Percentiles rank a stretch among this genome's conserved stretches.
Conservation (phyloP, 2,113 vertebrate genomes). For the Henicopernis longicauda region DNA sequence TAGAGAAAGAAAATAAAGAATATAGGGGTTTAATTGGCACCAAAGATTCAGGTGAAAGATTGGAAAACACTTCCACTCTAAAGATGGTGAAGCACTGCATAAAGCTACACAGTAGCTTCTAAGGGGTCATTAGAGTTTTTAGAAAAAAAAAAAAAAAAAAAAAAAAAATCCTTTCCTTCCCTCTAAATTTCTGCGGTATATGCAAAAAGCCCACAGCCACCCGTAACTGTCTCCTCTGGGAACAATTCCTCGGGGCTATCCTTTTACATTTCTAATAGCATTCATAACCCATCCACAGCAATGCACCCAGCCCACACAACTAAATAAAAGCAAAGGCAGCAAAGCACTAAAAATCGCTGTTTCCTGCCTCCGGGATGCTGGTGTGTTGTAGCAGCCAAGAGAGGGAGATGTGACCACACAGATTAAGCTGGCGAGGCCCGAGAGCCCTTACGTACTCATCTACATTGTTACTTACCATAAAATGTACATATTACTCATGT, state of each 20-base stretch:
- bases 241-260: not conserved
- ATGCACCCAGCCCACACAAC: rapidly evolving
- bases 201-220: not conserved
- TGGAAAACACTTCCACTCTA: not conserved
- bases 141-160: not conserved
- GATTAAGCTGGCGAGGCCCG: not conserved
- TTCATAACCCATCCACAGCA: not conserved
- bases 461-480: not conserved
- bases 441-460: not conserved
- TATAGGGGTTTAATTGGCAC: not conserved
- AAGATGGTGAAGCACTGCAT: not conserved
- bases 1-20: not conserved
- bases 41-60: not conserved
- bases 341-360: not conserved
- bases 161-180: not conserved
- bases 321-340: not conserved
- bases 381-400: not conserved
- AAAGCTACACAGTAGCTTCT: not conserved
- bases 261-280: not conserved
- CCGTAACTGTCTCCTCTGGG: not conserved
- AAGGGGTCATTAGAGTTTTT: not conserved
- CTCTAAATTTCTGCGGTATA: not conserved
- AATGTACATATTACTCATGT: not conserved
- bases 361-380: not conserved
- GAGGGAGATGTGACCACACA: not conserved